Evolutionary conservation across 2,888 invertebrate species (phyloP), one percentile per base, ranked within the genome.

Genomic region (Pinctada fucata): DNA sequence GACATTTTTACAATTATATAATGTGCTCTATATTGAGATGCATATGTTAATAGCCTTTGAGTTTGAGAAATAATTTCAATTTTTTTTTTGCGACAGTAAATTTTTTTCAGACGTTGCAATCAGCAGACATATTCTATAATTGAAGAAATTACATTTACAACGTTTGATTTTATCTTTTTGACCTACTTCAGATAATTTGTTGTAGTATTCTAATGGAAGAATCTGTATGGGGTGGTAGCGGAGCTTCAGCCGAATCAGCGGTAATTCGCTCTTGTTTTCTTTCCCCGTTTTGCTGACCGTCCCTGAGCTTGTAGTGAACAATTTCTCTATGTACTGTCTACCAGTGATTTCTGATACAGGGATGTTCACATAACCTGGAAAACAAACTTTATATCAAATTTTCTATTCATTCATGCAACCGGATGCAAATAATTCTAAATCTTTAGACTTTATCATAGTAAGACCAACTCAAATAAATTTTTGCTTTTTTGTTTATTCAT

Each of bases 151-250:
- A 31, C 31, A 31, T 31, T 31, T 31, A 31, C 1, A 31, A 31
- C 31, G 31, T 31, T 31, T 31, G 1, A 31, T 31, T 31, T 31
- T 31, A 31, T 31, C 31, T 1, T 31, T 31, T 31, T 1, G 1
- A 58, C 58, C 0, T 85, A 94, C 94, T 91, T 93, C 91, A 67
- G 94, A 91, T 91, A 97, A 96, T 86, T 96, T 95, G 82, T 95
- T 95, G 92, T 98, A 98, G 84, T 95, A 94, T 90, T 96, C 95
- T 79, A 97, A 95, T 48, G 98, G 98, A 86, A 98, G 94, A 76
- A 98, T 97, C 91, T 97, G 96, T 76, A 97, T 96, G 85, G 96
- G 95, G 93, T 98, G 97, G 94, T 96, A 97, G 94, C 93, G 89
- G 91, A 97, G 97, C 93, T 97, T 97, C 90, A 97, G 95, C 84